A percentile compares a stretch with the other conserved stretches of the same genome.
These are phyloP conservation scores for Merops nubicus DNA, from an alignment of 2,113 vertebrate genomes.

Conservation along the genomic window DNA sequence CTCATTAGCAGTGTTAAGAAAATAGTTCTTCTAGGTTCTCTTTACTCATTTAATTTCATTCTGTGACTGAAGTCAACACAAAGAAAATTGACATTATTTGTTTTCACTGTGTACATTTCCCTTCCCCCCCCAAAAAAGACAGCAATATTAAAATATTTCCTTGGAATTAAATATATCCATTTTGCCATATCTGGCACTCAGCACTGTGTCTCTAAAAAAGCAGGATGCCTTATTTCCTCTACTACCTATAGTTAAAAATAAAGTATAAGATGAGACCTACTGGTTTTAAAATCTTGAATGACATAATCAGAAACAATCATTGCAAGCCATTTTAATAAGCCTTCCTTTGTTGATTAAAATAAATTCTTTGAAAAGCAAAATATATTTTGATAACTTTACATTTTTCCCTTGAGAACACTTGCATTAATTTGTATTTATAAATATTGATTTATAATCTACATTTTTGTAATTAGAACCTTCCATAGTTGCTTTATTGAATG, in stretches of 20 bases:
- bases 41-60: not conserved
- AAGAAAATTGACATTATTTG: not conserved
- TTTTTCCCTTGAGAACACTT: not conserved
- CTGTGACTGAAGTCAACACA: not conserved
- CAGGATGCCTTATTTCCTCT: not conserved
- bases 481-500: not conserved
- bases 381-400: not conserved
- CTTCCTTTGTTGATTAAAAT: not conserved
- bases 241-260: not conserved
- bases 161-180: not conserved
- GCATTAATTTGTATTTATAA: not conserved
- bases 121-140: not conserved
- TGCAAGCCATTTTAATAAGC: not conserved
- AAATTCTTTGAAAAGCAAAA: not conserved
- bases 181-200: not conserved
- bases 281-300: not conserved
- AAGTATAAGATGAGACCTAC: not conserved
- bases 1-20: not conserved
- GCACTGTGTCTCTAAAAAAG: not conserved
- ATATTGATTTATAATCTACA: not conserved
- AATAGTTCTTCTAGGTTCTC: not conserved
- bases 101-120: not conserved
- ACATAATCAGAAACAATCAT: not conserved
- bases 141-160: not conserved
- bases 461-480: not conserved